Base-by-base conservation (phyloP, 2,888 invertebrate species). In the Brenthis daphne region DNA sequence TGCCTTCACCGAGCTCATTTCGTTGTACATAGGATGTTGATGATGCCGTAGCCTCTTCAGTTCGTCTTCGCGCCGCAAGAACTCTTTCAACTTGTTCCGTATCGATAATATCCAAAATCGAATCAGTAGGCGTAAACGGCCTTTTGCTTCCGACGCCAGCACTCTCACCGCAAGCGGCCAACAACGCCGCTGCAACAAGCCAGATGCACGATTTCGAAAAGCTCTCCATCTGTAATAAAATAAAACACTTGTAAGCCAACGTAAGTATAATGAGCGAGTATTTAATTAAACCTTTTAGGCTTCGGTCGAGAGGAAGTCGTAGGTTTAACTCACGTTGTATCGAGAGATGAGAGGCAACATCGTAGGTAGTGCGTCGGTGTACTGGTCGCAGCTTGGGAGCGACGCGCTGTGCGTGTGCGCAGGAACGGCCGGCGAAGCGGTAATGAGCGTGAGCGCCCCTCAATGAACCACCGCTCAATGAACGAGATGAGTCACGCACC, bases 51-150 rank as follows among this genome's bases (percentile, higher is more conserved):
- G 87, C 87, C 67, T 92, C 89, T 73, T 89, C 90, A 64, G 88
- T 86, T 60, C 90, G 88, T 65, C 89, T 84, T 67, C 94, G 84
- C 73, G 93, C 93, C 13, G 93, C 94, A 37, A 94, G 82, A 73
- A 94, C 82, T 72, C 92, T 86, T 77, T 94, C 94, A 13, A 94
- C 94, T 82, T 94, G 93, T 78, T 94, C 92, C 58, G 94, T 94
- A 77, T 94, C 93, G 75, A 95, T 94, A 73, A 94, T 94, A 78
- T 94, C 94, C 78, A 94, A 85, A 74, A 95, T 94, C 16, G 94
- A 94, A 79, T 94, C 94, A 74, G 92, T 89, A 66, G 92, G 80
- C 81, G 80, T 88, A 85, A 82, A 90, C 64, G 82, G 87, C 76
- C 89, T 85, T 74, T 92, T 84, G 71, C 80, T 82, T 60, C 89